Evolutionary conservation across 2,797 vertebrate species (phyloP).

Genomic region (Buceros bicornis): DNA sequence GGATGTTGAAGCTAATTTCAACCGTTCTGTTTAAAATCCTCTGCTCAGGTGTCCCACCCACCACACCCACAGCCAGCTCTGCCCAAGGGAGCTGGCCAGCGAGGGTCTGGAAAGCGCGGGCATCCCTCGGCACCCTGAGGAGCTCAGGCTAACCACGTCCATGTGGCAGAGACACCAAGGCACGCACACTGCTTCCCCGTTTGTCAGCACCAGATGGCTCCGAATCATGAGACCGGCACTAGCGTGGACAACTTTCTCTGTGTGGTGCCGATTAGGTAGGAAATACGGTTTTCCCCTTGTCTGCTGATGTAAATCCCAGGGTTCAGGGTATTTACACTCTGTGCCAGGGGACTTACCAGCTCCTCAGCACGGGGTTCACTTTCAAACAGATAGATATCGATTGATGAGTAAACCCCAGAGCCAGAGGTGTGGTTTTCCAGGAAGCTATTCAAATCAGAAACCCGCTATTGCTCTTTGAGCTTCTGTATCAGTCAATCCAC

Average conservation of each 20-base stretch:
- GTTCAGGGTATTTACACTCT: neutral
- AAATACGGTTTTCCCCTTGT: neutral
- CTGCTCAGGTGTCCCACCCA: neutral
- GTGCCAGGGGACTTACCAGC: constrained; percentile 7
- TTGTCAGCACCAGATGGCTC: neutral
- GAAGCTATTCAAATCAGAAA: constrained; percentile 9
- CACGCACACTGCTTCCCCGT: neutral
- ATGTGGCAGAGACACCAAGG: neutral
- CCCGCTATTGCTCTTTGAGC: neutral
- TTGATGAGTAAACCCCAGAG: constrained; percentile 11
- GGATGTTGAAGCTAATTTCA: constrained; percentile 42
- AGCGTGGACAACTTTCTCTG: neutral
- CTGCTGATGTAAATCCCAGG: neutral
- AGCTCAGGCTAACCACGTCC: neutral
- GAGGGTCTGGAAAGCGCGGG: neutral
- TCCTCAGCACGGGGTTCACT: constrained; percentile 11
- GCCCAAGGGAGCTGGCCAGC: rapidly evolving
- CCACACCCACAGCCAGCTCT: rapidly evolving
- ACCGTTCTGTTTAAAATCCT: neutral
- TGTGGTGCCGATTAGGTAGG: neutral
- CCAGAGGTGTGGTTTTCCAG: neutral
- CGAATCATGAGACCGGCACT: neutral
- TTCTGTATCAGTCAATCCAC: neutral
- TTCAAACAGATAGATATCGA: constrained; percentile 44
- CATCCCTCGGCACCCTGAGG: neutral